Base-by-base conservation (phyloP, 2,113 vertebrate genomes). In the Hydropotes inermis region DNA sequence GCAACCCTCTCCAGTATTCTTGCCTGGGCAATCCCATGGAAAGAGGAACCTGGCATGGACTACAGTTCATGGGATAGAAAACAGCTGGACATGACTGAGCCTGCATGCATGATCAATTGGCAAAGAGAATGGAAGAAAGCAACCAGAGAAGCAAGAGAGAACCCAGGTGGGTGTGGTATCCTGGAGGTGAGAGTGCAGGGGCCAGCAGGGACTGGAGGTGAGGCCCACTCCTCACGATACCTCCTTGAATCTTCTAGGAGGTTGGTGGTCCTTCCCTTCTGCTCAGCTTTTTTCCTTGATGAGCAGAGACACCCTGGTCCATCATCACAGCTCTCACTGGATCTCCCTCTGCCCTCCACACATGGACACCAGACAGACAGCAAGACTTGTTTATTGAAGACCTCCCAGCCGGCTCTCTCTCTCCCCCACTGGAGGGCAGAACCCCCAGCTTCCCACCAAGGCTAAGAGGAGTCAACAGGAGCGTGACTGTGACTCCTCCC, bases 321-420 rank as follows among this genome's bases (percentile, higher is more conserved):
- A n/a, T 14, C 39, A 23, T 36, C 23, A 21, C 16, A 87, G 64
- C 47, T 90, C 58, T 55, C 85, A 7, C 17, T 17, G 45, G 30
- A 55, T 36, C 64, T 85, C 61, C 78, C 36, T 83, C 83, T 47
- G 14, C 14, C 1, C 19, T 25, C 4, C 19, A 28, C 81, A 86
- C 23, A 55, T 54, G 83, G 13, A 67, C 54, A 15, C 79, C 50
- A 81, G 55, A 60, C 3, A 58, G 55, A 52, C 0, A 81, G 30
- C 39, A 47, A 85, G 47, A 55, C 39, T 25, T 81, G 23, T 98
- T 98, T 98, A 98, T 92, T 97, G 93, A 70, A 28, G 70, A 16
- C 30, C 58, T 74, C n/a, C 28, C 45, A 36, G 82, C 10, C 5
- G n/a, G n/a, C 33, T 28, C 6, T 9, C n/a, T 27, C 47, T 55